Evolutionary conservation across 1,140 invertebrate genomes (phyloP).

Genomic region (Zaprionus taronus): DNA sequence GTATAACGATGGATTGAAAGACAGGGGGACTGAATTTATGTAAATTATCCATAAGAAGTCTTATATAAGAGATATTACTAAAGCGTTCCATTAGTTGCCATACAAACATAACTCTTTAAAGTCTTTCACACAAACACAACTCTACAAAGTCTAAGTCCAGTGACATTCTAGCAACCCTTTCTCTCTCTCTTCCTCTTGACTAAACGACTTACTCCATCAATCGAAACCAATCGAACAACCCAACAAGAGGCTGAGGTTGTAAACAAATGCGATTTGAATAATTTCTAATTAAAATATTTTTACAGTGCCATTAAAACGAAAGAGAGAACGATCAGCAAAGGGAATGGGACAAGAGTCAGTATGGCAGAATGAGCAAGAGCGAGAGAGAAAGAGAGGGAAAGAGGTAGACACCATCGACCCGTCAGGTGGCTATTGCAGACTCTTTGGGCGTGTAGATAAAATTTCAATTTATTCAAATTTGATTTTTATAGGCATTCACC

Average conservation of each 20-base stretch:
- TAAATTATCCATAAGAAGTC: neutral
- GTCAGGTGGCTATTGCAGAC: slow-evolving; percentile 35
- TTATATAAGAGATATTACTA: neutral
- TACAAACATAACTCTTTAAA: neutral
- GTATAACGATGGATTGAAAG: too few species aligned
- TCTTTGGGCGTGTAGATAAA: slow-evolving; percentile 56
- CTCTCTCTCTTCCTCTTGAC: too few species aligned
- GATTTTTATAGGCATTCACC: slow-evolving; percentile 68
- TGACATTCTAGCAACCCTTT: neutral
- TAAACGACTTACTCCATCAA: neutral
- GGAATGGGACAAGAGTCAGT: too few species aligned
- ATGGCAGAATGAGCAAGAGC: too few species aligned
- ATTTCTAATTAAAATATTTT: slow-evolving; percentile 76
- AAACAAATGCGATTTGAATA: slow-evolving; percentile 65
- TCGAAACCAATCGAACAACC: neutral
- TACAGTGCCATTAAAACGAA: slow-evolving; percentile 35
- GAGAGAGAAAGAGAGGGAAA: neutral
- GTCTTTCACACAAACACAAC: neutral
- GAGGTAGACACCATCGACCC: slow-evolving; percentile 1
- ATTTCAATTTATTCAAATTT: slow-evolving; percentile 75
- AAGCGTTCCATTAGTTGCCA: neutral
- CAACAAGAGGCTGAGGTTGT: slow-evolving; percentile 19
- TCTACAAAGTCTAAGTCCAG: neutral
- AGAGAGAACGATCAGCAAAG: neutral
- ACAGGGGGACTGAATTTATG: neutral